A percentile compares a stretch with the other conserved stretches of the same genome.
phyloP scores from a whole-genome alignment of 2,113 vertebrate species.

The Microcebus murinus region DNA sequence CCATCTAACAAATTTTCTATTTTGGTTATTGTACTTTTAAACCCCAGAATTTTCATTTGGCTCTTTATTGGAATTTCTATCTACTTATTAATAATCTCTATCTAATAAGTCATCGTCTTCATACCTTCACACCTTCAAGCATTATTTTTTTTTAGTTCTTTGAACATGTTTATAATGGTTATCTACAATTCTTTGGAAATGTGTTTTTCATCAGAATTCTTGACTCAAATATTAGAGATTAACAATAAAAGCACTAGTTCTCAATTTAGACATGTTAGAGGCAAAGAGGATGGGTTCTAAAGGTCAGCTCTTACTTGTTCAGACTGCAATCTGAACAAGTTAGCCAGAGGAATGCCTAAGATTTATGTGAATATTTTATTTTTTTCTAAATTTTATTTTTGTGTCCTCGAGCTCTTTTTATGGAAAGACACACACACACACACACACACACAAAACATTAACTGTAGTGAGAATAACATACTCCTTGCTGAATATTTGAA shows the following conservation, averaged over 20 bases:
- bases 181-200: background rate
- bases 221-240: background rate
- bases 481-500: conserved; percentile 59
- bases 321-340: background rate
- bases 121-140: too few relatives aligned
- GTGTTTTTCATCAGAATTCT: background rate
- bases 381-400: background rate
- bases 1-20: too few relatives aligned
- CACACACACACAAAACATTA: background rate
- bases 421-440: too few relatives aligned
- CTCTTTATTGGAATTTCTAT: too few relatives aligned
- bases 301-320: background rate
- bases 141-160: too few relatives aligned
- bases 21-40: too few relatives aligned
- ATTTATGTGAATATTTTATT: background rate
- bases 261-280: background rate
- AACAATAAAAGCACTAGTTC: background rate
- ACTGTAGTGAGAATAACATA: background rate
- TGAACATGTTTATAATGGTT: too few relatives aligned
- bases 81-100: too few relatives aligned
- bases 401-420: background rate
- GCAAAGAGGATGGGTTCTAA: background rate
- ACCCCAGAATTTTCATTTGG: too few relatives aligned
- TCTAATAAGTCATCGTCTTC: too few relatives aligned
- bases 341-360: background rate